Percentiles rank a stretch among this genome's conserved stretches.
These are phyloP conservation scores for Enteromius fasciolatus DNA, from an alignment of 2,797 vertebrate species.

Conservation along the genomic window DNA sequence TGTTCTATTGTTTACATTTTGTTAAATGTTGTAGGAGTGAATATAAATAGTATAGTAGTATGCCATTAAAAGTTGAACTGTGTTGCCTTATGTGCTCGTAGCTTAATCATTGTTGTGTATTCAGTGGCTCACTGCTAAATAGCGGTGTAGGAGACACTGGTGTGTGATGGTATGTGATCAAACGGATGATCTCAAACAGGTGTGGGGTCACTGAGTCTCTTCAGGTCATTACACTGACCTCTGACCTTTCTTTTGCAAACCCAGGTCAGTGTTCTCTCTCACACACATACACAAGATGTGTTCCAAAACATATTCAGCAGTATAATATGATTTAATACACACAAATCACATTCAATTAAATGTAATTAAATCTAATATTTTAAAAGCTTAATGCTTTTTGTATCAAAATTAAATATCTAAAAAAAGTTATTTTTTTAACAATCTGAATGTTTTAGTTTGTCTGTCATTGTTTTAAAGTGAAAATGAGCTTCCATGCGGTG, in stretches of 20 bases:
- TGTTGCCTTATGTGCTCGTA: background rate
- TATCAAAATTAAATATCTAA: background rate
- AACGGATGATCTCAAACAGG: conserved; percentile 61
- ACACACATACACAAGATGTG: background rate
- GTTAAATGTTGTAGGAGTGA: background rate
- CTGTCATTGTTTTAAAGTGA: background rate
- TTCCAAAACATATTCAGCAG: background rate
- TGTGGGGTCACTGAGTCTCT: conserved; percentile 67
- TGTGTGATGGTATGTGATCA: conserved; percentile 19
- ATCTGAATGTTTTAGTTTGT: background rate
- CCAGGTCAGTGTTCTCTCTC: background rate
- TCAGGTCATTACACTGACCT: conserved; percentile 67
- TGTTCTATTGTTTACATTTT: background rate
- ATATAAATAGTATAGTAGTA: background rate
- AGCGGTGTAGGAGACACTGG: background rate
- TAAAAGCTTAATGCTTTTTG: background rate
- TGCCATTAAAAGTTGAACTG: background rate
- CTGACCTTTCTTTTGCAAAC: conserved; percentile 61
- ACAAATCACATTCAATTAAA: background rate
- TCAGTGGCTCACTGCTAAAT: background rate
- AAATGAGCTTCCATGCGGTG: no score
- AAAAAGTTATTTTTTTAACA: background rate
- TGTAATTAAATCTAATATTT: background rate
- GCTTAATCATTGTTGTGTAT: background rate
- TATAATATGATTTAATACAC: background rate